phyloP scores from a whole-genome alignment of 2,797 vertebrate species.

The Coendou prehensilis region DNA sequence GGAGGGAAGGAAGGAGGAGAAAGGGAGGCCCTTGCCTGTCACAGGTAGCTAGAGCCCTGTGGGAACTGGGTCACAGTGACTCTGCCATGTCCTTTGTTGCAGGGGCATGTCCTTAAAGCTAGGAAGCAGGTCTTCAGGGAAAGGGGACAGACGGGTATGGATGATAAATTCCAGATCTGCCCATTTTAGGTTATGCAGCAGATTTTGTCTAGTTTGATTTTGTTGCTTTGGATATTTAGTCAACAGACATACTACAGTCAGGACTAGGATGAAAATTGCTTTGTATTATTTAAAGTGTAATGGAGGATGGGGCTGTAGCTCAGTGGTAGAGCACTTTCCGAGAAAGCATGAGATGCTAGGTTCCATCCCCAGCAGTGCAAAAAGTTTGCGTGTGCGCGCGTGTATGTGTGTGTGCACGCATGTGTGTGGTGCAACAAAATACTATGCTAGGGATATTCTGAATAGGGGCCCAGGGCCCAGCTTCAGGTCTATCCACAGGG shows the following conservation, averaged over 20 bases:
- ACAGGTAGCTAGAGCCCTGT: neutral
- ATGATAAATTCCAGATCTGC: neutral
- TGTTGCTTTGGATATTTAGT: neutral
- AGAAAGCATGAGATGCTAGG: neutral
- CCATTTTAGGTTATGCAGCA: rapidly evolving
- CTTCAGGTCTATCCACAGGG: rapidly evolving
- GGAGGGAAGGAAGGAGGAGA: neutral
- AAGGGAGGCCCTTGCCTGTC: neutral
- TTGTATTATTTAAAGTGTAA: neutral
- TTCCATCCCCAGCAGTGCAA: neutral
- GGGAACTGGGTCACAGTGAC: neutral
- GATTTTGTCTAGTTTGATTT: neutral
- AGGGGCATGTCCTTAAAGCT: neutral
- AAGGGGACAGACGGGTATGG: neutral
- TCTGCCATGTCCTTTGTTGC: neutral
- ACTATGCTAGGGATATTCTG: neutral
- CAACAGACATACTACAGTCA: rapidly evolving
- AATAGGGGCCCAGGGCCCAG: neutral
- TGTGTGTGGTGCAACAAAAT: neutral
- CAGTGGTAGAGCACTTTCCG: neutral
- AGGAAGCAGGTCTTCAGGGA: neutral
- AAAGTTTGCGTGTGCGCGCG: neutral
- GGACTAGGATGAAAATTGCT: neutral
- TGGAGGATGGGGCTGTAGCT: neutral
- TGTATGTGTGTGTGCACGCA: neutral